Evolutionary conservation across 2,888 invertebrate species (phyloP).

Genomic region (Eledona agricola): DNA sequence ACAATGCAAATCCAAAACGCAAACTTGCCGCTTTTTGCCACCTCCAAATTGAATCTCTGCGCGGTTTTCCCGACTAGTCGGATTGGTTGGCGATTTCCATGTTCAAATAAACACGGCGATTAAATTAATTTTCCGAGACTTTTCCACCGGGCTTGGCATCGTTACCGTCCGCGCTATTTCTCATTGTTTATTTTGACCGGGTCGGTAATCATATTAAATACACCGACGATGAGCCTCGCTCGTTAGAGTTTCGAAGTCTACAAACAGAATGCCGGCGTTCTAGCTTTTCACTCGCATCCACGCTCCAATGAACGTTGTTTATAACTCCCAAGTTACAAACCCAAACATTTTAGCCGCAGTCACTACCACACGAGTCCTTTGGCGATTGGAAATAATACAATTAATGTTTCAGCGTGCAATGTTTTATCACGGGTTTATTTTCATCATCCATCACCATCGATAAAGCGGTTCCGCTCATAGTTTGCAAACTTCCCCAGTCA

Average conservation of each 20-base stretch:
- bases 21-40: slow-evolving; percentile 8
- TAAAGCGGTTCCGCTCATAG: slow-evolving; percentile 3
- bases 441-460: slow-evolving; percentile 3
- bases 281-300: slow-evolving; percentile 24
- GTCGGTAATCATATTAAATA: slow-evolving; percentile 36
- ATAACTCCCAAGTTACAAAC: slow-evolving; percentile 16
- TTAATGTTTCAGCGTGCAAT: too few relatives aligned
- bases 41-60: slow-evolving; percentile 6
- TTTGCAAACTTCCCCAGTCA: slow-evolving; percentile 6
- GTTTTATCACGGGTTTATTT: neutral
- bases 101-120: slow-evolving; percentile 13
- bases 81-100: slow-evolving; percentile 5
- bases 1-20: slow-evolving; percentile 16
- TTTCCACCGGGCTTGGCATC: slow-evolving; percentile 16
- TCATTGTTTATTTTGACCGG: slow-evolving; percentile 37
- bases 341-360: slow-evolving; percentile 6
- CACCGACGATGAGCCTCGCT: slow-evolving; percentile 33
- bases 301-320: slow-evolving; percentile 32
- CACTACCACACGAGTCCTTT: too few relatives aligned
- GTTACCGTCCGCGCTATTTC: slow-evolving; percentile 29
- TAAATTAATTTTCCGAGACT: slow-evolving; percentile 30
- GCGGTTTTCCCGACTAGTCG: slow-evolving; percentile 6
- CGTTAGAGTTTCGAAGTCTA: slow-evolving; percentile 36
- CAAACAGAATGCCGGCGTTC: slow-evolving; percentile 33
- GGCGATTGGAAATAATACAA: too few relatives aligned